Percentiles rank a stretch among this genome's conserved stretches.
phyloP scores from a whole-genome alignment of 2,797 vertebrate genomes.

The Melanotaenia parkinsoni region DNA sequence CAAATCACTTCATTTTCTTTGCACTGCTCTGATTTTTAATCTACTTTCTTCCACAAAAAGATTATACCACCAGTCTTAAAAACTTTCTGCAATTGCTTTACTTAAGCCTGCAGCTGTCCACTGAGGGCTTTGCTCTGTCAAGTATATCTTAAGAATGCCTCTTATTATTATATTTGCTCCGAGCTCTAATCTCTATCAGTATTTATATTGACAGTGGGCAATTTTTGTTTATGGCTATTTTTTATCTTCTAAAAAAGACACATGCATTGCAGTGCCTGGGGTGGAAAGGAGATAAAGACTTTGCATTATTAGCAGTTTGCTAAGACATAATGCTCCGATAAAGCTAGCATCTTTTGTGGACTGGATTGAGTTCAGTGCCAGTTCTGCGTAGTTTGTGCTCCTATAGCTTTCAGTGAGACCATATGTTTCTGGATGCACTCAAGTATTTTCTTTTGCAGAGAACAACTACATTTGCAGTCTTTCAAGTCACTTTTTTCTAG shows the following conservation, averaged over 20 bases:
- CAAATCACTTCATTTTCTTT: conserved; percentile 72
- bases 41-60: conserved; percentile 76
- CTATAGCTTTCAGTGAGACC: conserved; percentile 34
- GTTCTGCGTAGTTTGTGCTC: conserved; percentile 52
- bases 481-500: conserved; percentile 15
- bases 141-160: conserved; percentile 69
- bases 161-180: conserved; percentile 78
- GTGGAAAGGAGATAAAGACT: conserved; percentile 78
- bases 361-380: conserved; percentile 77
- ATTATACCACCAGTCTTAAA: conserved; percentile 76
- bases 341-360: conserved; percentile 75
- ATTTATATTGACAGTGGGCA: conserved; percentile 81
- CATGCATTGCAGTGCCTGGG: conserved; percentile 66
- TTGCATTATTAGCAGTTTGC: conserved; percentile 80
- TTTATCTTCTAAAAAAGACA: conserved; percentile 78
- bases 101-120: conserved; percentile 80
- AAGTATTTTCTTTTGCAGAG: conserved; percentile 22
- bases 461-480: conserved; percentile 49
- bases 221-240: conserved; percentile 81
- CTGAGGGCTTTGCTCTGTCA: conserved; percentile 76
- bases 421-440: conserved; percentile 20
- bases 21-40: conserved; percentile 76
- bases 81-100: conserved; percentile 75
- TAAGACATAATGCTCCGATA: conserved; percentile 80
- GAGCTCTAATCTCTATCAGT: conserved; percentile 79